Evolutionary conservation across 2,888 invertebrate genomes (phyloP).

Genomic region (Drosophila atroscutellata): DNA sequence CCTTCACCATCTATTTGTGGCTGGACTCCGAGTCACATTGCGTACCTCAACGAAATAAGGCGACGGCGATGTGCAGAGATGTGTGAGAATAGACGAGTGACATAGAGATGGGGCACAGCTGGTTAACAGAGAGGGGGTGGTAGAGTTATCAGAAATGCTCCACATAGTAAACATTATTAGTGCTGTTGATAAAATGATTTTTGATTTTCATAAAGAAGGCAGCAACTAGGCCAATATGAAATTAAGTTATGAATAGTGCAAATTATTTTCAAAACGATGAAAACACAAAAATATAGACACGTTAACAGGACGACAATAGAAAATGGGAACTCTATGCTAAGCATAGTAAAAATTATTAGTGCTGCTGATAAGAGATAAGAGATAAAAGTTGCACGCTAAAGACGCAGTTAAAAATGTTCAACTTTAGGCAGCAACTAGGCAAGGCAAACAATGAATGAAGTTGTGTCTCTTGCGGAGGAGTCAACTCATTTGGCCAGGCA

Average conservation of each 20-base stretch:
- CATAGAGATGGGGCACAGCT: neutral
- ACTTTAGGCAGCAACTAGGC: neutral
- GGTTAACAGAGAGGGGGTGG: neutral
- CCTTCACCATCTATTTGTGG: constrained; percentile 1
- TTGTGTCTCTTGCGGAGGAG: constrained; percentile 38
- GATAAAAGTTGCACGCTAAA: neutral
- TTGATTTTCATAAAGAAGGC: no score
- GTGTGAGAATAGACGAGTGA: neutral
- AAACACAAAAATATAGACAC: no score
- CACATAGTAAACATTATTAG: neutral
- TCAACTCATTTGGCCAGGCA: constrained; percentile 38
- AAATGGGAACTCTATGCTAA: neutral
- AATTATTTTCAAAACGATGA: no score
- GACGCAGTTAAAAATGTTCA: neutral
- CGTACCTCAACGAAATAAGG: constrained; percentile 49
- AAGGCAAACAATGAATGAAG: neutral
- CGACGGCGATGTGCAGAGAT: neutral
- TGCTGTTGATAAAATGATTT: neutral
- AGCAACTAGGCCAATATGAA: no score
- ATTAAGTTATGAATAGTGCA: no score
- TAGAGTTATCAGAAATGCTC: neutral
- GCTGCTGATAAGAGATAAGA: neutral
- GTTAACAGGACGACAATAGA: neutral
- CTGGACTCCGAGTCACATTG: constrained; percentile 13
- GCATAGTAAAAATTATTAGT: neutral